Evolutionary conservation across 2,113 vertebrate species (phyloP), one percentile per base, ranked within the genome.

Genomic region (Upupa epops): DNA sequence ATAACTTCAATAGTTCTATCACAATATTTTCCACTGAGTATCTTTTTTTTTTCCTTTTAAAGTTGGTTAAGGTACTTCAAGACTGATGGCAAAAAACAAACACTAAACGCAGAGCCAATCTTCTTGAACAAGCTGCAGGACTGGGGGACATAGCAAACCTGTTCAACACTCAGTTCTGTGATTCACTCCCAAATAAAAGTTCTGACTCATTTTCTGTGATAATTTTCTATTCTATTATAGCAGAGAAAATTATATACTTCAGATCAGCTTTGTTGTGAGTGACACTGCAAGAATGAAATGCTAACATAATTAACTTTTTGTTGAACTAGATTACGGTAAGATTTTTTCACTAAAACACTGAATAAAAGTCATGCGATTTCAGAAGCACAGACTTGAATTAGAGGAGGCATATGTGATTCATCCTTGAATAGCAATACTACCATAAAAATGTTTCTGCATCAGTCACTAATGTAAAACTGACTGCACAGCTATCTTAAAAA

Each of bases 121-220:
- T 73, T n/a, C 20, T 73, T 73, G 31, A 71, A 34, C 13, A 64
- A 34, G 24, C 72, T 80, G 52, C 56, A 63, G 36, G 22, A 88
- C 0, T 71, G 55, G 64, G 60, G 75, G 55, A 81, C 37, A 17
- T 26, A 91, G 71, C 34, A 87, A 83, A 90, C 52, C n/a, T 37
- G 12, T 70, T 66, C 34, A 59, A 58, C 17, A 21, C 22, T 58
- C 55, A 37, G 31, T 24, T 64, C 78, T 55, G 64, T 82, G 48
- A 83, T 74, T 86, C 56, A 86, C 37, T 26, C 52, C n/a, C 32
- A 15, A 69, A 77, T 52, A 79, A 90, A 64, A 82, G 31, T 20
- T 66, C 64, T 95, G 95, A 95, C 70, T 95, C 93, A 92, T 73
- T 71, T 93, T 73, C 91, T 86, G 31, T 46, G 37, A 60, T 61